Evolutionary conservation across 2,888 invertebrate genomes (phyloP).

Genomic region (Macrophya alboannulata): DNA sequence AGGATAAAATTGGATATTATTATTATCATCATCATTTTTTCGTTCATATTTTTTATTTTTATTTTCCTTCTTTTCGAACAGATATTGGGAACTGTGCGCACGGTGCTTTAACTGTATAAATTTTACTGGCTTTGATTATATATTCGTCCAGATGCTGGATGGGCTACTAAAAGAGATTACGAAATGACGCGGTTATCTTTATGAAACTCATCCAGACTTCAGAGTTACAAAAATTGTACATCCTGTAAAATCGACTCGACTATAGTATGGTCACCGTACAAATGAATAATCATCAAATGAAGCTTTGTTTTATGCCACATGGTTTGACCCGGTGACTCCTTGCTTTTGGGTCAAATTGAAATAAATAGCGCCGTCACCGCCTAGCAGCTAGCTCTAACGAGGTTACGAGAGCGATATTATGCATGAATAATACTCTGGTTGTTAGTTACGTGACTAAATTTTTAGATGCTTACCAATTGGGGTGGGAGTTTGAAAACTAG

Average conservation of each 20-base stretch:
- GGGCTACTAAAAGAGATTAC: not conserved
- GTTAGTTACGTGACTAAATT: constrained; percentile 22
- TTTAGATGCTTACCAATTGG: constrained; percentile 29
- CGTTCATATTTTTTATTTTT: too few relatives aligned
- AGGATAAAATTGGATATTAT: constrained; percentile 36
- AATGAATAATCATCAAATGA: not conserved
- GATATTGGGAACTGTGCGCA: constrained; percentile 1
- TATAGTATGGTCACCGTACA: not conserved
- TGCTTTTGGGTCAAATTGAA: not conserved
- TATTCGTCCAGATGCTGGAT: not conserved
- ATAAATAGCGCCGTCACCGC: constrained; percentile 28
- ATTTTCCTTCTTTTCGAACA: not conserved
- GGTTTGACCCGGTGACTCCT: constrained; percentile 26
- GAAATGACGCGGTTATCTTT: not conserved
- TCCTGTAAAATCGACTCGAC: not conserved
- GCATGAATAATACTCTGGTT: constrained; percentile 23
- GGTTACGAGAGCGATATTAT: constrained; percentile 33
- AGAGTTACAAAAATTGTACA: not conserved
- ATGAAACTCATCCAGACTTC: not conserved
- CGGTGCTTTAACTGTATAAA: not conserved
- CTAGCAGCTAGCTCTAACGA: not conserved
- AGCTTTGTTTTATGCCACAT: not conserved
- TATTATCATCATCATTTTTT: too few relatives aligned
- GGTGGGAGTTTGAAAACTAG: constrained; percentile 31
- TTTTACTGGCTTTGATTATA: not conserved